phyloP scores from a whole-genome alignment of 2,797 vertebrate genomes.

The Hemibagrus guttatus region DNA sequence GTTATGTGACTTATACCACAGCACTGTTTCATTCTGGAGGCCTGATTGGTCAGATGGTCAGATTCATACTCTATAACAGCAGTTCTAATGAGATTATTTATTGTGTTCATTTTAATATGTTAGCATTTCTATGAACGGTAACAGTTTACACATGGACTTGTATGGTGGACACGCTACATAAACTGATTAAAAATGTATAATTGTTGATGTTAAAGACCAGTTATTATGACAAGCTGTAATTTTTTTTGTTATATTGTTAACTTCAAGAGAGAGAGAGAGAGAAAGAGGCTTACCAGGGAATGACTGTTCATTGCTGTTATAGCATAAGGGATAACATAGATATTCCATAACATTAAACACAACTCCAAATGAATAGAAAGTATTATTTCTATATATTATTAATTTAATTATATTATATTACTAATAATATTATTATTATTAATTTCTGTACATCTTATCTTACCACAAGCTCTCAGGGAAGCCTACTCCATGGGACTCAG shows the following conservation, averaged over 20 bases:
- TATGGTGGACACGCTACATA: not conserved
- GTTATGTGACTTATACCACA: not conserved
- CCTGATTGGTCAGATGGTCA: not conserved
- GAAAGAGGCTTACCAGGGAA: not conserved
- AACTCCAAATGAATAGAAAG: not conserved
- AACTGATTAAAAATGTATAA: not conserved
- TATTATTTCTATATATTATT: not conserved
- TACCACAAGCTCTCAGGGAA: no score
- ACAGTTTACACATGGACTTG: not conserved
- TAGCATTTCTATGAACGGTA: not conserved
- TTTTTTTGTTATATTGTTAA: not conserved
- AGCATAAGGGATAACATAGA: not conserved
- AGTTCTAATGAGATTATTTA: not conserved
- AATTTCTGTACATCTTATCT: no score
- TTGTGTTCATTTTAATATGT: not conserved
- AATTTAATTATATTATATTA: no score
- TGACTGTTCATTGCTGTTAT: not conserved
- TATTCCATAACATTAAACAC: not conserved
- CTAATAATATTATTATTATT: not conserved
- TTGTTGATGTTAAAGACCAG: not conserved
- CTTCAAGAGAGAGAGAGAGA: not conserved
- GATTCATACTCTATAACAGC: not conserved
- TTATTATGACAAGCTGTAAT: not conserved
- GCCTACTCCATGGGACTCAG: no score
- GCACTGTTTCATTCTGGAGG: not conserved